Evolutionary conservation across 2,888 invertebrate genomes (phyloP).

Genomic region (Cordilura impudica): DNA sequence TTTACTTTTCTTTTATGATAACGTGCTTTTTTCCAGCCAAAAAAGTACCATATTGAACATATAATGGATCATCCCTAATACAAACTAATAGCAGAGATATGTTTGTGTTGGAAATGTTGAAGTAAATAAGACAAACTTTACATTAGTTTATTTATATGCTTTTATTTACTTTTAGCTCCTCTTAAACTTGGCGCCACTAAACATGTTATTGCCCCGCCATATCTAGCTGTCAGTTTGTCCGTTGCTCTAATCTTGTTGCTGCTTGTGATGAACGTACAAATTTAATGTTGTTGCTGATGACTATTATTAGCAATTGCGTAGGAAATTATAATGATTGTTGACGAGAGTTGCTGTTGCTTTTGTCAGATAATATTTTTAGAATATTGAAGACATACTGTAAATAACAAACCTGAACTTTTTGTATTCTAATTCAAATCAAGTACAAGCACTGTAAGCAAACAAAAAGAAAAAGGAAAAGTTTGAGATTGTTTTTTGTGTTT

Average conservation of each 20-base stretch:
- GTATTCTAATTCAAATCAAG: slow-evolving; percentile 7
- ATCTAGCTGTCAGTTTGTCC: background rate
- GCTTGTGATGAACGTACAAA: slow-evolving; percentile 6
- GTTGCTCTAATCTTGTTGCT: background rate
- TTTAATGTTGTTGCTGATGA: slow-evolving; percentile 30
- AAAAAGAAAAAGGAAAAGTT: slow-evolving; percentile 16
- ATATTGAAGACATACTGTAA: background rate
- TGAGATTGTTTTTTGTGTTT: slow-evolving; percentile 24
- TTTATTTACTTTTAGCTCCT: slow-evolving; percentile 7
- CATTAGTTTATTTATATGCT: background rate
- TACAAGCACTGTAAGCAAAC: background rate
- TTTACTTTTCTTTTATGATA: too few species aligned
- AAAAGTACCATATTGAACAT: too few species aligned
- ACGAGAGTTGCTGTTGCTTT: background rate
- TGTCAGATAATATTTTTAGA: background rate
- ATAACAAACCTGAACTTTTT: slow-evolving; percentile 11
- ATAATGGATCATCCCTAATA: too few species aligned
- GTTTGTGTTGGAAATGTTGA: background rate
- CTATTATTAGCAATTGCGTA: slow-evolving; percentile 32
- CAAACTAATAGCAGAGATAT: background rate
- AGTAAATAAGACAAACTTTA: background rate
- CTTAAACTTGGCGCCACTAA: slow-evolving; percentile 2
- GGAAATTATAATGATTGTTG: slow-evolving; percentile 11
- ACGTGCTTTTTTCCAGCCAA: too few species aligned
- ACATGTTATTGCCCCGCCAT: background rate